Base-by-base conservation (phyloP, 2,113 vertebrate species). In the Scartelaos histophorus region DNA sequence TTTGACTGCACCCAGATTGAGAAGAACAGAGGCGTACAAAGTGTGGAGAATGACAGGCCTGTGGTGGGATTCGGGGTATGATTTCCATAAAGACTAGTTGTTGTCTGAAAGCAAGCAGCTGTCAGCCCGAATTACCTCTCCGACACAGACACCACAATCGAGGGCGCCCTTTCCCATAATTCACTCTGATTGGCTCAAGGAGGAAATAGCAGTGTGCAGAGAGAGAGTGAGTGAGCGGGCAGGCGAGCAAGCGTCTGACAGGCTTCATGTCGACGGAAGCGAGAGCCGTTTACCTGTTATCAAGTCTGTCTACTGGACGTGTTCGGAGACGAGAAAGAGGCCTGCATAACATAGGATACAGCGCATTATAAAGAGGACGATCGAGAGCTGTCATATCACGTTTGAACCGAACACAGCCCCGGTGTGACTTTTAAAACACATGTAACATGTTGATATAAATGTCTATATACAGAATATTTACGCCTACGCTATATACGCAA, bases 161-260 rank as follows among this genome's bases (percentile, higher is more conserved):
- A 92, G 87, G 87, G 87, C 79, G 84, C 87, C 87, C 89, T 89
- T 38, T 88, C 85, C 90, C 85, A 89, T 91, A 91, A 92, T 90
- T 91, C 90, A 92, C 85, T 88, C 82, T 91, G 91, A 93, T 92
- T 91, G 88, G 89, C 89, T 91, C 85, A 91, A 92, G 90, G 88
- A 88, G 90, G 86, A 93, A 91, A 93, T 92, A 87, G 90, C 88
- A 90, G 91, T 83, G 86, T 82, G 89, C 51, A 74, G 85, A 82
- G 87, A 90, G 88, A 54, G 87, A 88, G 83, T 85, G 86, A 82
- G 85, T 78, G 82, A 70, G 84, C 70, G 79, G 16, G 51, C n/a
- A 21, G n/a, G 88, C 87, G 81, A 85, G 85, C 79, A 80, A 71
- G 83, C 70, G 79, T 46, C 74, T 90, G 91, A 91, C 90, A 89